These are phyloP conservation scores for Phrynocephalus forsythii DNA, from an alignment of 2,797 vertebrate species.

Conservation along the genomic window DNA sequence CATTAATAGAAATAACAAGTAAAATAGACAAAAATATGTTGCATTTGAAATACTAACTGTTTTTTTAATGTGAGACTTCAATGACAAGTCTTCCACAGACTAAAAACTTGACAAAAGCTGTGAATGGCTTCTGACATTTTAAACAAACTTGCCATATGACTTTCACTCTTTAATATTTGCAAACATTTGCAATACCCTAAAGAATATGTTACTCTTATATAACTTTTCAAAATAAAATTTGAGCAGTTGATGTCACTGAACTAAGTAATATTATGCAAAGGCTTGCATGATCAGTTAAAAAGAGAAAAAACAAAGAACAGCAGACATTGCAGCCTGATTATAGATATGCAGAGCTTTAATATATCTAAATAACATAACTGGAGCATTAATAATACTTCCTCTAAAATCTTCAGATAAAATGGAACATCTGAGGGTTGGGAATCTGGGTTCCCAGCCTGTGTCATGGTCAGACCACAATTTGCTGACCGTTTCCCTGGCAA, in stretches of 20 bases:
- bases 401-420: too few species aligned
- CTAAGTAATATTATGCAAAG: background rate
- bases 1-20: too few species aligned
- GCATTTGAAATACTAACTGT: too few species aligned
- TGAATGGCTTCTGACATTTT: background rate
- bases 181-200: background rate
- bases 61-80: too few species aligned
- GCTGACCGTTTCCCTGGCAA: too few species aligned
- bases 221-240: background rate
- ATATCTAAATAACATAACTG: background rate
- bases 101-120: too few species aligned
- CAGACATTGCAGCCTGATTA: background rate
- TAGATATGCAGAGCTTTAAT: background rate
- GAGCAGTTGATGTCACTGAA: background rate
- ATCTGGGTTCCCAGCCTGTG: too few species aligned
- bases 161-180: conserved; percentile 26
- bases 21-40: too few species aligned
- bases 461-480: too few species aligned
- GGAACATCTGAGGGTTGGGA: too few species aligned
- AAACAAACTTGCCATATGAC: background rate
- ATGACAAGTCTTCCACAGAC: too few species aligned
- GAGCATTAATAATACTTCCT: too few species aligned
- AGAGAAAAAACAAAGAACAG: background rate
- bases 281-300: conserved; percentile 16
- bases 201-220: conserved; percentile 10